A percentile compares a stretch with the other conserved stretches of the same genome.
Conservation (phyloP, 2,797 vertebrate species). For the Enteromius paludinosus region DNA sequence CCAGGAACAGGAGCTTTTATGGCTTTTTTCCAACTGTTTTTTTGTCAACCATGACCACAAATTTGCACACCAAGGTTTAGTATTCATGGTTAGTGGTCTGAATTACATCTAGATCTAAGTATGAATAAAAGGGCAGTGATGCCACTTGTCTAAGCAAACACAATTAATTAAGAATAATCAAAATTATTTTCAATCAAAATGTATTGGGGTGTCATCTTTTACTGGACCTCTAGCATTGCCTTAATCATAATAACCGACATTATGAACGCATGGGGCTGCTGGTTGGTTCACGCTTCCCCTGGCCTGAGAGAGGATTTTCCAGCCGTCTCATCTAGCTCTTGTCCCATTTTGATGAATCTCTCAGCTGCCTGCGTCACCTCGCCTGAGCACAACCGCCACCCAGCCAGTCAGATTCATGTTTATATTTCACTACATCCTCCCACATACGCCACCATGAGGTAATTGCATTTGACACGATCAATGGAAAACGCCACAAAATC, state of each 20-base stretch:
- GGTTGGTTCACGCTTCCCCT: neutral
- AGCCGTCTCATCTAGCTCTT: conserved; percentile 32
- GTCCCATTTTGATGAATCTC: conserved; percentile 28
- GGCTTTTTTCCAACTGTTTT: neutral
- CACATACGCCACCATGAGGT: neutral
- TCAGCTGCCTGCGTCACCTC: conserved; percentile 21
- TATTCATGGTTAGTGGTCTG: neutral
- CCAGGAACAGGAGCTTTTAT: no score
- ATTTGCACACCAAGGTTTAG: neutral
- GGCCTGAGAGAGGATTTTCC: conserved; percentile 41
- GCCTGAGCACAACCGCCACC: conserved; percentile 15
- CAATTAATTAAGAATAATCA: neutral
- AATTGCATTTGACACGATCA: neutral
- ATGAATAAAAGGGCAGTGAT: neutral
- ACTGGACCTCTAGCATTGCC: neutral
- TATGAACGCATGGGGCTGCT: neutral
- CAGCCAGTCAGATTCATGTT: conserved; percentile 6
- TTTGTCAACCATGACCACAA: neutral
- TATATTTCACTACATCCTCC: conserved; percentile 12
- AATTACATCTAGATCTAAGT: neutral
- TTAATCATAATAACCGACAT: neutral
- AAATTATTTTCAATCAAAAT: neutral
- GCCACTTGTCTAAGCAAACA: neutral
- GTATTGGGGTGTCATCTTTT: neutral
- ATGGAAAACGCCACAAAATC: neutral